Conservation (phyloP, 2,113 vertebrate genomes). For the Engystomops pustulosus region DNA sequence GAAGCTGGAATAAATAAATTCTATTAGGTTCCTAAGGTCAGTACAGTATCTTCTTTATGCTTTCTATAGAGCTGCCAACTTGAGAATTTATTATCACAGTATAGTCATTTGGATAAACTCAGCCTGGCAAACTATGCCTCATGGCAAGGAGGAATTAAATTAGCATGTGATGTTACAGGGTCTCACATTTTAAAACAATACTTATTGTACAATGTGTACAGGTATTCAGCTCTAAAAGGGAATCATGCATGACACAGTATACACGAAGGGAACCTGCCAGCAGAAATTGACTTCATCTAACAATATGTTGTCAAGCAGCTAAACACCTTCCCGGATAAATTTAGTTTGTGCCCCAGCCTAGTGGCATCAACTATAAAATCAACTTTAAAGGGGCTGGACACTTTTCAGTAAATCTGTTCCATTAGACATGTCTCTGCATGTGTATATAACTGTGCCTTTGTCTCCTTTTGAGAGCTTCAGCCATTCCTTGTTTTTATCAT, state of each 20-base stretch:
- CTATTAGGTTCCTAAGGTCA: constrained; percentile 39
- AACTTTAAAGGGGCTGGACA: no score
- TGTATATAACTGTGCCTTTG: no score
- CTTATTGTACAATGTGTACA: background rate
- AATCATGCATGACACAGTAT: background rate
- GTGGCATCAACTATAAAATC: no score
- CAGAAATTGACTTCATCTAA: no score
- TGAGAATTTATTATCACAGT: background rate
- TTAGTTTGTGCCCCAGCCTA: no score
- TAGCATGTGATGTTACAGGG: background rate
- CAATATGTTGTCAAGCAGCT: no score
- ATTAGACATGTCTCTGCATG: no score
- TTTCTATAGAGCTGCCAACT: constrained; percentile 2
- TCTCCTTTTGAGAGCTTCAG: no score
- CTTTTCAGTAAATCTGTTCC: no score
- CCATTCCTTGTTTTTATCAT: no score
- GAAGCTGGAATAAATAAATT: constrained; percentile 17
- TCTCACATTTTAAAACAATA: background rate
- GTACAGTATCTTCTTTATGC: background rate
- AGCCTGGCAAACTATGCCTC: background rate
- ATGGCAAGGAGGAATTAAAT: constrained; percentile 2
- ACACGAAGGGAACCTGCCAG: no score
- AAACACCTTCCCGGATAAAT: no score
- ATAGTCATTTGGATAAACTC: constrained; percentile 21
- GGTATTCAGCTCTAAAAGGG: background rate